Base-by-base conservation (phyloP, 2,797 vertebrate species). In the Propithecus perrieri region DNA sequence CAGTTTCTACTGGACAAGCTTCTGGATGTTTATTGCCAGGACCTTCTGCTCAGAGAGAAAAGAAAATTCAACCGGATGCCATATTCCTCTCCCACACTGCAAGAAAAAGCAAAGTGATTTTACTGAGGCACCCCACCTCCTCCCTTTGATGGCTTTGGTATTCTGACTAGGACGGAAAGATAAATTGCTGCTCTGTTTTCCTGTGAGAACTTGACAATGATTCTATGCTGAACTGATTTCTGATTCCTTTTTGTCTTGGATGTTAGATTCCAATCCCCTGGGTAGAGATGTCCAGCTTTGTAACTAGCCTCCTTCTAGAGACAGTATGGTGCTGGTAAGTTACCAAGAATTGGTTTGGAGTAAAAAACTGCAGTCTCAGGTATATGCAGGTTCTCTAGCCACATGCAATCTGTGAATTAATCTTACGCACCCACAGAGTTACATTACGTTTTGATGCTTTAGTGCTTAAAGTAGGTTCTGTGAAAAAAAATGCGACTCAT, bases 21-120 rank as follows among this genome's bases (percentile, higher is more conserved):
- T 97, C 95, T 95, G 94, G 95, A 97, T 93, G 94, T 92, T 90
- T 94, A 94, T 83, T 79, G 84, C 86, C 87, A 83, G 93, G 41
- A 74, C 86, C 41, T 97, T 94, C 72, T 88, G 72, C 61, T 84
- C 22, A 67, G 80, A 95, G 43, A 91, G 46, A 96, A 95, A 84
- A 85, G 78, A 85, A 94, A 97, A 90, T 85, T 48, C 41, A 96
- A 91, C 89, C 41, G 53, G 83, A 91, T 90, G 35, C 69, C 35
- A 35, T 4, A 17, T 81, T 59, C 57, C 26, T 92, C 43, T 95
- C 30, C 53, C 93, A 81, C 26, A 28, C 4, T 71, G 17, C 96
- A 38, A 88, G 74, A 89, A 91, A 83, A 94, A 89, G 22, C 24
- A 53, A 67, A 53, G 6, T 78, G 61, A 30, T 43, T 50, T 65